Conservation (phyloP, 2,888 invertebrate species). For the Gasteruption jaculator region DNA sequence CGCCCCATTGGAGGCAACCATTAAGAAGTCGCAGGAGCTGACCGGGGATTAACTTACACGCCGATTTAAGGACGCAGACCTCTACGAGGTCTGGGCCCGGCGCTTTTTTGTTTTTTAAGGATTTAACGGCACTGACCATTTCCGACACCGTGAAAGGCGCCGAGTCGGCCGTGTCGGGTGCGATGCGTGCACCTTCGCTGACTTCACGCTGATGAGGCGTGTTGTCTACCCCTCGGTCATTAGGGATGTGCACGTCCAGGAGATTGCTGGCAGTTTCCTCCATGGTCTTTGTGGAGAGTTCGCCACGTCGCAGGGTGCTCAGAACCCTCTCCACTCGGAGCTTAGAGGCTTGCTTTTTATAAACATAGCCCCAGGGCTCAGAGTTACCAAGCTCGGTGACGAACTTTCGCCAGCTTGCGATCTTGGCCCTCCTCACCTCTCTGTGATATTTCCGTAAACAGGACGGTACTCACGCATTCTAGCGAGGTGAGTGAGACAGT, state of each 20-base stretch:
- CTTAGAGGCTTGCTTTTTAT: slow-evolving; percentile 19
- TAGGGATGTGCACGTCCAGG: slow-evolving; percentile 18
- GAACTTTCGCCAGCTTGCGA: slow-evolving; percentile 12
- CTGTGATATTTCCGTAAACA: slow-evolving; percentile 8
- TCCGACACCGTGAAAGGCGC: slow-evolving; percentile 8
- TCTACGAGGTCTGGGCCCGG: slow-evolving; percentile 22
- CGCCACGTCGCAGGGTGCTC: slow-evolving; percentile 9
- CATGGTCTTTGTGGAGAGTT: slow-evolving; percentile 10
- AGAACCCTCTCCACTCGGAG: slow-evolving; percentile 13
- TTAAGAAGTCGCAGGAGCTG: slow-evolving; percentile 18
- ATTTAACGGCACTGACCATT: slow-evolving; percentile 8
- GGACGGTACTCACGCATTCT: slow-evolving; percentile 5
- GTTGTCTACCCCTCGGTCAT: slow-evolving; percentile 14
- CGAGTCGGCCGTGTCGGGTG: slow-evolving; percentile 10
- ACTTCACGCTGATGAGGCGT: slow-evolving; percentile 10
- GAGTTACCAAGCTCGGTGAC: slow-evolving; percentile 21
- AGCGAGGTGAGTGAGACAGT: background rate
- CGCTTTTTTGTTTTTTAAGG: slow-evolving; percentile 17
- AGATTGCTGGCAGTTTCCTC: slow-evolving; percentile 14
- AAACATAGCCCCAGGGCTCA: slow-evolving; percentile 22
- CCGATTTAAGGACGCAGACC: slow-evolving; percentile 17
- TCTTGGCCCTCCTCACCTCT: slow-evolving; percentile 11
- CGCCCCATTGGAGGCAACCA: slow-evolving; percentile 18
- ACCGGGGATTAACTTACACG: slow-evolving; percentile 1
- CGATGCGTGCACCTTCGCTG: slow-evolving; percentile 6